These are phyloP conservation scores for Elephas maximus DNA, from an alignment of 2,113 vertebrate species.

Conservation along the genomic window DNA sequence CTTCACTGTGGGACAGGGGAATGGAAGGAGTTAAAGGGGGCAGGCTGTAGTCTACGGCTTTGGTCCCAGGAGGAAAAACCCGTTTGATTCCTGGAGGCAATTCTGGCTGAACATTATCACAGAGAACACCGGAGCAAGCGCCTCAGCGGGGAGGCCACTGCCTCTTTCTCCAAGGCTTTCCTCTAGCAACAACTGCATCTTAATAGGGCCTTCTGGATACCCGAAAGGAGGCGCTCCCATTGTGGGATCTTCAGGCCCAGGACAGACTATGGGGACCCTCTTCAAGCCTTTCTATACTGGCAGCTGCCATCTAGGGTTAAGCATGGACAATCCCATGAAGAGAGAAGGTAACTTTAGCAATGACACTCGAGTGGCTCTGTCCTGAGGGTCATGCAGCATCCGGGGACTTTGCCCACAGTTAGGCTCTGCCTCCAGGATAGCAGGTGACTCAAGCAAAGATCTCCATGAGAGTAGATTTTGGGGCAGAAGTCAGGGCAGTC, in stretches of 20 bases:
- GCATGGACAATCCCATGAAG: neutral
- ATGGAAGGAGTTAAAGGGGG: neutral
- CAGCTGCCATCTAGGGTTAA: neutral
- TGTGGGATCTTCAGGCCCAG: neutral
- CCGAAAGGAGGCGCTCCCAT: neutral
- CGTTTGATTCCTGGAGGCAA: neutral
- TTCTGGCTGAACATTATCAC: neutral
- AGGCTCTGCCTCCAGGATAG: neutral
- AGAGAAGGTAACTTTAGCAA: neutral
- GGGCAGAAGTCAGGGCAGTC: conserved; percentile 25
- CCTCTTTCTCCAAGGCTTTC: neutral
- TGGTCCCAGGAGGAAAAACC: conserved; percentile 8
- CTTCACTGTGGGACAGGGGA: neutral
- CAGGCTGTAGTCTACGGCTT: neutral
- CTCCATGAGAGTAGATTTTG: neutral
- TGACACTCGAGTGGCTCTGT: neutral
- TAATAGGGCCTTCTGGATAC: neutral
- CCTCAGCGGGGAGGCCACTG: neutral
- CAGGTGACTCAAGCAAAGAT: neutral
- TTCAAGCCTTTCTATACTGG: neutral
- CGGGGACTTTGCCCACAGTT: neutral
- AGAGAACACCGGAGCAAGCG: neutral
- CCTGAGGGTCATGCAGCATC: neutral
- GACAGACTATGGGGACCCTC: neutral
- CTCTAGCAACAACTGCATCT: neutral